A percentile compares a stretch with the other conserved stretches of the same genome.
Evolutionary conservation across 2,113 vertebrate species (phyloP).

Genomic region (Noctilio leporinus): DNA sequence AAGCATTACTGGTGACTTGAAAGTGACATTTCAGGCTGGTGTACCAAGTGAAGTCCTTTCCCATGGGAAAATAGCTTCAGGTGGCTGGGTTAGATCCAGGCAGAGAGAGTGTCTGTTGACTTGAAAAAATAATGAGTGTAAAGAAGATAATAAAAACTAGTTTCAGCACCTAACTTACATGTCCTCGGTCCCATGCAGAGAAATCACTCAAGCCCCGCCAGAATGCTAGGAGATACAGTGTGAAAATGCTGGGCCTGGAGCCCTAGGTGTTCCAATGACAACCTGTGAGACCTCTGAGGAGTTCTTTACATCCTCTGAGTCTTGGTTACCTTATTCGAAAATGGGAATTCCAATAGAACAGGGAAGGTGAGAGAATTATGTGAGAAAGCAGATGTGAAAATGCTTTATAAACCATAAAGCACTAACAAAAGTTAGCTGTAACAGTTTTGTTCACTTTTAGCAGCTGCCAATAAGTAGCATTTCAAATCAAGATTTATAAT

Average conservation of each 20-base stretch:
- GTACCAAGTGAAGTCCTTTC: slow-evolving; percentile 11
- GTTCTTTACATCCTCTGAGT: not conserved
- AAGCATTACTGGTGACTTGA: not conserved
- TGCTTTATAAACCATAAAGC: not conserved
- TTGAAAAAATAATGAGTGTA: not conserved
- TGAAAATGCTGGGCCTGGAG: not conserved
- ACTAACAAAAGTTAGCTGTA: not conserved
- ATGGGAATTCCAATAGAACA: not conserved
- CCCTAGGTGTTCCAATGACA: not conserved
- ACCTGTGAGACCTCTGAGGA: not conserved
- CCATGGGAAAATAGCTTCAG: slow-evolving; percentile 38
- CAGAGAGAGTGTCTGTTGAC: not conserved
- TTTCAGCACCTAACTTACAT: not conserved
- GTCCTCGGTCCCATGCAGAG: not conserved
- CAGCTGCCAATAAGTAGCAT: not conserved
- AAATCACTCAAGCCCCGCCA: not conserved
- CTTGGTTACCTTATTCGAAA: not conserved
- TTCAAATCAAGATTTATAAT: not conserved
- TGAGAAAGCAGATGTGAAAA: not conserved
- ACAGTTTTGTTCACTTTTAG: not conserved
- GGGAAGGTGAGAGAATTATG: not conserved
- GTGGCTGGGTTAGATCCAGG: slow-evolving; percentile 6
- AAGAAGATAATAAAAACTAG: not conserved
- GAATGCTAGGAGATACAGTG: not conserved
- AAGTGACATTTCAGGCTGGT: slow-evolving; percentile 29